A percentile compares a stretch with the other conserved stretches of the same genome.
Evolutionary conservation across 2,888 invertebrate genomes (phyloP).

Genomic region (Drosophila quinaria): DNA sequence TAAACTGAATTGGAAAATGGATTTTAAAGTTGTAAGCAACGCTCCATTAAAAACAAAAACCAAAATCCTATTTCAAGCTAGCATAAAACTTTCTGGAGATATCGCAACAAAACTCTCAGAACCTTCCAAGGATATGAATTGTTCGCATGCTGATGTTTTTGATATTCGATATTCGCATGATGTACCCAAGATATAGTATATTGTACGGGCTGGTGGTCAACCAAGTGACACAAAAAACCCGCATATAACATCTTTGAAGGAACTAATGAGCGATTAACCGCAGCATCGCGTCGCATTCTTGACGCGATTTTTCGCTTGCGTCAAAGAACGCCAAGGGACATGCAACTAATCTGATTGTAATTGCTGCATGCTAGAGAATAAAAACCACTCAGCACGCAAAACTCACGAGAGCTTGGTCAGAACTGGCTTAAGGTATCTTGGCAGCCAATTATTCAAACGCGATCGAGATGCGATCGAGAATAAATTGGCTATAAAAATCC

Average conservation of each 20-base stretch:
- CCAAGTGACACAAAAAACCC: slow-evolving; percentile 17
- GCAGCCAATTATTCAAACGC: slow-evolving; percentile 71
- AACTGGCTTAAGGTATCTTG: slow-evolving; percentile 44
- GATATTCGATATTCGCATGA: background rate
- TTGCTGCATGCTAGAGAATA: slow-evolving; percentile 65
- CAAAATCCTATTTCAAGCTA: too few species aligned
- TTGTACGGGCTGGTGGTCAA: slow-evolving; percentile 1
- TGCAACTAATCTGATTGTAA: slow-evolving; percentile 76
- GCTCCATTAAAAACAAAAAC: too few species aligned
- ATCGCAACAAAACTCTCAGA: too few species aligned
- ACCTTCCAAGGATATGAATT: too few species aligned
- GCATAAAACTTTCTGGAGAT: too few species aligned
- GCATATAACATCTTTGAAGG: slow-evolving; percentile 12
- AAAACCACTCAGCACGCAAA: slow-evolving; percentile 54
- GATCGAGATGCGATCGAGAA: slow-evolving; percentile 60
- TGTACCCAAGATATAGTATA: background rate
- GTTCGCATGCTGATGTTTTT: too few species aligned
- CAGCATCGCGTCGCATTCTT: slow-evolving; percentile 16
- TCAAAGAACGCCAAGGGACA: slow-evolving; percentile 30
- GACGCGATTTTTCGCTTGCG: slow-evolving; percentile 21
- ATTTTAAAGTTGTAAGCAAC: too few species aligned
- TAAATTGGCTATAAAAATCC: slow-evolving; percentile 53
- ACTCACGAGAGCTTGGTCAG: slow-evolving; percentile 28
- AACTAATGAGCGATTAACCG: slow-evolving; percentile 33
- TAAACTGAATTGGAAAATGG: too few species aligned